These are phyloP conservation scores for Pocillopora meandrina DNA, from an alignment of 92 coral and sea anemone genomes.

Conservation along the genomic window DNA sequence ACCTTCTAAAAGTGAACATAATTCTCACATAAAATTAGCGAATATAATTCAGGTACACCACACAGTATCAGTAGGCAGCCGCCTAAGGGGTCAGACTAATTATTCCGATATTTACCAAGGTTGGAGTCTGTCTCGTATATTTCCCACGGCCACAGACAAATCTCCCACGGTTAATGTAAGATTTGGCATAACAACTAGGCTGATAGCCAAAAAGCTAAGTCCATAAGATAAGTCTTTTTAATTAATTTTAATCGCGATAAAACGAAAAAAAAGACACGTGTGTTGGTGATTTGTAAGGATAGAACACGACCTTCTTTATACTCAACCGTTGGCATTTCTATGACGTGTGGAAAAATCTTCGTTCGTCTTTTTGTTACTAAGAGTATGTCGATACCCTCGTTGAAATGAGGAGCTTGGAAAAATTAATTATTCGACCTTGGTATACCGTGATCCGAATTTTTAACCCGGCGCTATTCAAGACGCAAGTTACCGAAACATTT, in stretches of 20 bases:
- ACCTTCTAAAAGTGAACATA: neutral
- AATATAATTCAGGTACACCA: neutral
- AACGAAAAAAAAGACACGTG: slow-evolving; percentile 12
- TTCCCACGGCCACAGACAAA: slow-evolving; percentile 30
- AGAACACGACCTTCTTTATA: neutral
- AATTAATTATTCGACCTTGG: neutral
- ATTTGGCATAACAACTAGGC: slow-evolving; percentile 2
- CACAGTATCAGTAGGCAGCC: neutral
- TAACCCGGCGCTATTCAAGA: neutral
- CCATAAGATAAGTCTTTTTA: slow-evolving; percentile 1
- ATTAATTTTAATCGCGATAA: neutral
- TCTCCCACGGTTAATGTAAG: slow-evolving; percentile 27
- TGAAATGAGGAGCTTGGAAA: neutral
- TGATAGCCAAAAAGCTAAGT: neutral
- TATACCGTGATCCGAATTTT: neutral
- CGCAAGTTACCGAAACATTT: neutral
- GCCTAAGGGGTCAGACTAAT: neutral
- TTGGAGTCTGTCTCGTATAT: neutral
- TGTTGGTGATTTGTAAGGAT: neutral
- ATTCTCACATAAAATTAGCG: neutral
- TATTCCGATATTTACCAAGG: neutral
- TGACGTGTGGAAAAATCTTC: neutral
- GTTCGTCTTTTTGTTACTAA: neutral
- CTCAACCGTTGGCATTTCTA: neutral
- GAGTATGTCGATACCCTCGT: neutral